Base-by-base conservation (phyloP, 2,797 vertebrate genomes). In the Channallabes apus region DNA sequence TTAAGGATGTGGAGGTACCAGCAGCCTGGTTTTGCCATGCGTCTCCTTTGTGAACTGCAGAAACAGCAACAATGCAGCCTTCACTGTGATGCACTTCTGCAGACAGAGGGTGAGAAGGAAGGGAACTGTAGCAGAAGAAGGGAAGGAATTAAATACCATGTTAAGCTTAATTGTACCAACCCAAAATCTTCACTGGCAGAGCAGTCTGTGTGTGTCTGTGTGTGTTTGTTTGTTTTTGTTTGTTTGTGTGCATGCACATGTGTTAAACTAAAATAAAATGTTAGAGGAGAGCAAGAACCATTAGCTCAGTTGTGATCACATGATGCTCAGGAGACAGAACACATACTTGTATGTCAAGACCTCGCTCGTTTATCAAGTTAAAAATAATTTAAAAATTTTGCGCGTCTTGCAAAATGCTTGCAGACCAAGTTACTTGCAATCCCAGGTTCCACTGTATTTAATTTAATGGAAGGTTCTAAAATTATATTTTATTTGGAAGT, bases 11-110 rank as follows among this genome's bases (percentile, higher is more conserved):
- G 88, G 91, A 85, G 59, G 41, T 93, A 89, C 86, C 38, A 73
- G 69, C 91, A 93, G 87, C 92, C 91, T 8, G 92, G 88, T 35
- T 91, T 90, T 86, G 88, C 93, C 38, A 9, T 85, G 35, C 91
- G 86, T 81, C 92, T 96, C 9, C 89, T 95, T 1, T 68, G 14
- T 38, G 92, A 93, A 87, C 93, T 96, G 85, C 95, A 96, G 91
- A 92, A 72, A 83, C 95, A 95, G 78, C 94, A 96, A 65, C 89
- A 92, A 77, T 68, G 61, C 35, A 62, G 88, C 56, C 86, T 92
- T 27, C 94, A 94, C 91, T 96, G 95, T 87, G 95, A 96, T 59
- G 92, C 91, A 3, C 81, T 95, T 82, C 85, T 96, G 79, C 92
- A 95, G 88, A 89, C 94, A 0, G 94, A 93, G 8, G 94, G 94